Percentiles rank a stretch among this genome's conserved stretches.
phyloP scores from a whole-genome alignment of 2,888 invertebrate species.

The Hartigia nigra region DNA sequence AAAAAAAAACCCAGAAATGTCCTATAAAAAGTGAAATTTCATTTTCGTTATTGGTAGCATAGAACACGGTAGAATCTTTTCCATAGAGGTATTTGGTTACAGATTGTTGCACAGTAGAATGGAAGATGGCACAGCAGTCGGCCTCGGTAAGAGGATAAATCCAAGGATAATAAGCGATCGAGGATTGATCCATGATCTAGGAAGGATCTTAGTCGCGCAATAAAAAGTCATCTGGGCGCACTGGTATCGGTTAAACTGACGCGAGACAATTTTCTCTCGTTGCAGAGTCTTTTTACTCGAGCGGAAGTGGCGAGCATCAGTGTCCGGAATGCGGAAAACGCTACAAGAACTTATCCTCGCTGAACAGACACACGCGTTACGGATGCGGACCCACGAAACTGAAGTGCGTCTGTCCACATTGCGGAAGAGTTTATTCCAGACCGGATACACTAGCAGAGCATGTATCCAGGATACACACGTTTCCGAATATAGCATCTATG shows the following conservation, averaged over 20 bases:
- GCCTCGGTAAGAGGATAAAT: neutral
- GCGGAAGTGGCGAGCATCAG: conserved; percentile 39
- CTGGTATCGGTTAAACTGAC: conserved; percentile 28
- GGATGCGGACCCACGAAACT: conserved; percentile 56
- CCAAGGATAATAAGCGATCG: neutral
- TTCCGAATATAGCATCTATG: conserved; percentile 27
- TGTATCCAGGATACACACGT: conserved; percentile 42
- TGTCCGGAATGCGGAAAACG: conserved; percentile 52
- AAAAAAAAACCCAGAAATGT: no score
- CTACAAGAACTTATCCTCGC: conserved; percentile 55
- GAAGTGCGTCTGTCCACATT: conserved; percentile 50
- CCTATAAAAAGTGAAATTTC: neutral
- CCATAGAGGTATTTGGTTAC: neutral
- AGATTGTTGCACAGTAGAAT: neutral
- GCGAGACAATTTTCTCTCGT: conserved; percentile 44
- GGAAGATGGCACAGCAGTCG: neutral
- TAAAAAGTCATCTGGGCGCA: neutral
- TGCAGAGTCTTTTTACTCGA: conserved; percentile 43
- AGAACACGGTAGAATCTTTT: neutral
- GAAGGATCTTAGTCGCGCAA: neutral
- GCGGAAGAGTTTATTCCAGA: conserved; percentile 54
- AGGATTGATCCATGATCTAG: neutral
- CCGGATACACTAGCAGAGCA: conserved; percentile 54
- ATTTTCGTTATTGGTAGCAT: neutral
- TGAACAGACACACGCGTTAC: conserved; percentile 57